phyloP scores from a whole-genome alignment of 2,113 vertebrate genomes.

The Nestor notabilis region DNA sequence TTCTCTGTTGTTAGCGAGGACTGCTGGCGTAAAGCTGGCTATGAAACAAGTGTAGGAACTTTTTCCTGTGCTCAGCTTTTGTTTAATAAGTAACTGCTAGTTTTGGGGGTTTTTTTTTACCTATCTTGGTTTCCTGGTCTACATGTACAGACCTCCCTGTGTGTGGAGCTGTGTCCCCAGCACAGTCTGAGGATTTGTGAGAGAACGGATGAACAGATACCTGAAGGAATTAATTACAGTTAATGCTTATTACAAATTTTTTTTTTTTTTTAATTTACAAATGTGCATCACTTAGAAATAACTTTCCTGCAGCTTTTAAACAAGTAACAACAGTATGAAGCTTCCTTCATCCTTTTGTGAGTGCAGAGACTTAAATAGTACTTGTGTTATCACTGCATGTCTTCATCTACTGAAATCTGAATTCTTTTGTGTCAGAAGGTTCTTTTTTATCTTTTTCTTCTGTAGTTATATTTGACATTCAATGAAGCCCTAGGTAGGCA shows the following conservation, averaged over 20 bases:
- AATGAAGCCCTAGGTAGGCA: background rate
- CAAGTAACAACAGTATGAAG: background rate
- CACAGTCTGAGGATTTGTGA: background rate
- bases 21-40: background rate
- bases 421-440: background rate
- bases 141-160: background rate
- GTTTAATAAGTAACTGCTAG: background rate
- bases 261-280: background rate
- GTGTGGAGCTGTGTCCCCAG: background rate
- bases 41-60: background rate
- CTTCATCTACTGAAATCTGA: background rate
- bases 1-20: background rate
- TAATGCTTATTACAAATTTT: background rate
- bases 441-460: background rate
- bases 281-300: background rate
- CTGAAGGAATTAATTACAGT: background rate
- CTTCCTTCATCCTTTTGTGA: background rate
- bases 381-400: background rate
- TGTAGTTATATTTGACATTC: background rate
- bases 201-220: background rate
- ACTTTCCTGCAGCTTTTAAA: background rate
- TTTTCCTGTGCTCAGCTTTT: background rate
- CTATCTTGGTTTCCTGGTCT: background rate
- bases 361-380: background rate
- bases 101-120: background rate